Evolutionary conservation across 1,140 invertebrate species (phyloP), one percentile per base, ranked within the genome.

Genomic region (Centruroides vittatus): DNA sequence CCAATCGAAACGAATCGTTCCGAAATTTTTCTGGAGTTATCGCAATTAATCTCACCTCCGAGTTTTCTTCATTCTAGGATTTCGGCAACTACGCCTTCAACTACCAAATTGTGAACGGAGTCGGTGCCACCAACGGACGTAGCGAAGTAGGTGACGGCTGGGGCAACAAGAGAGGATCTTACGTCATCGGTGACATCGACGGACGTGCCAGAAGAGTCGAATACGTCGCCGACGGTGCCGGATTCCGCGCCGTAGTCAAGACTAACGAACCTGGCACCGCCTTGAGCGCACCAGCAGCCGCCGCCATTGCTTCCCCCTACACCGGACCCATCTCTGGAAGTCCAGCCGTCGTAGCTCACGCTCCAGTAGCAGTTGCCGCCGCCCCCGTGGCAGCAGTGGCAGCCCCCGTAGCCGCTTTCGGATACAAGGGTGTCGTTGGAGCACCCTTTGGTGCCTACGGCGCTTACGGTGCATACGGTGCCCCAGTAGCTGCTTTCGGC

Each of bases 111-210:
- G 35, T 46, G 8, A 35, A 57, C 13, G n/a, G 12, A 13, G 11
- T 47, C 11, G 56, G 56, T n/a, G 36, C 56, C 47, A 13, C 56
- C 36, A 61, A 57, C 13, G 54, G 57, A 12, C 65, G 66, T 35
- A 47, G 57, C 36, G 87, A 91, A 74, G 89, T 85, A 66, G 76
- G 86, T 60, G 85, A 86, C 70, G 82, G 85, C 35, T 73, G 82
- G 62, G 88, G 88, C 35, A 86, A 67, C 51, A 57, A 57, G 46
- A 41, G 34, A 12, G 64, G 61, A 11, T 13, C 36, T 10, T 58
- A 58, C 46, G 50, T 12, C 48, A 23, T 62, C 7, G 23, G 35
- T 3, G 61, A 62, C 36, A 58, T 64, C 48, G 60, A 67, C 48
- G 66, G 66, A 4, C 51, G 61, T 8, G 41, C 55, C 23, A 48